phyloP scores from a whole-genome alignment of 1,140 invertebrate species.

The Trypoxylus dichotomus region DNA sequence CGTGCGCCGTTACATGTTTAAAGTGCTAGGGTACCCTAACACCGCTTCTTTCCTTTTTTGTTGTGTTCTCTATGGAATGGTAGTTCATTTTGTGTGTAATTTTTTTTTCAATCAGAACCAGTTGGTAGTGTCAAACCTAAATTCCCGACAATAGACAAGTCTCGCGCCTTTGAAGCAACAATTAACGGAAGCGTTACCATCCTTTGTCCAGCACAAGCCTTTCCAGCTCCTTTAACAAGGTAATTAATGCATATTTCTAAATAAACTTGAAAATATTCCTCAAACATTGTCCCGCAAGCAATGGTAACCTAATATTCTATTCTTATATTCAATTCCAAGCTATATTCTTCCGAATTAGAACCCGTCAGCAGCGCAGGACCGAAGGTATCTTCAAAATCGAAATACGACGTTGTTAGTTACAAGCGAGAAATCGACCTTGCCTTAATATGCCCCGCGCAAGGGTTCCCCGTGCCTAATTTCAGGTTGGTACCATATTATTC shows the following conservation, averaged over 20 bases:
- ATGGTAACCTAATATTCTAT: conserved; percentile 18
- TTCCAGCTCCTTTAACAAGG: conserved; percentile 61
- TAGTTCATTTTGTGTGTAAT: neutral
- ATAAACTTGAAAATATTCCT: no score
- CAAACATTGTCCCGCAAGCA: no score
- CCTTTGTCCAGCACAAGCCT: conserved; percentile 68
- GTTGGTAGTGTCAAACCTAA: conserved; percentile 62
- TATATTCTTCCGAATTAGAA: conserved; percentile 51
- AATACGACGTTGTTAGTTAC: conserved; percentile 51
- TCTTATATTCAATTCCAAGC: neutral
- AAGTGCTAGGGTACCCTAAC: neutral
- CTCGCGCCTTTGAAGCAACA: conserved; percentile 51
- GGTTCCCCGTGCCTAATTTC: conserved; percentile 60
- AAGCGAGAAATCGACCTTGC: conserved; percentile 52
- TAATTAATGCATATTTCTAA: conserved; percentile 28
- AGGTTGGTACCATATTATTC: conserved; percentile 52
- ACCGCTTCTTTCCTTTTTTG: neutral
- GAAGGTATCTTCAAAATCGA: conserved; percentile 55
- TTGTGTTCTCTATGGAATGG: neutral
- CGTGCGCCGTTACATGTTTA: neutral
- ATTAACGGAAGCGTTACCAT: conserved; percentile 47
- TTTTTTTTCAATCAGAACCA: conserved; percentile 56
- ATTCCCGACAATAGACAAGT: conserved; percentile 53
- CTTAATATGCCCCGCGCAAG: conserved; percentile 63
- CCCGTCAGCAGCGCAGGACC: conserved; percentile 62